These are phyloP conservation scores for Varanus komodoensis DNA, from an alignment of 2,113 vertebrate species.

Conservation along the genomic window DNA sequence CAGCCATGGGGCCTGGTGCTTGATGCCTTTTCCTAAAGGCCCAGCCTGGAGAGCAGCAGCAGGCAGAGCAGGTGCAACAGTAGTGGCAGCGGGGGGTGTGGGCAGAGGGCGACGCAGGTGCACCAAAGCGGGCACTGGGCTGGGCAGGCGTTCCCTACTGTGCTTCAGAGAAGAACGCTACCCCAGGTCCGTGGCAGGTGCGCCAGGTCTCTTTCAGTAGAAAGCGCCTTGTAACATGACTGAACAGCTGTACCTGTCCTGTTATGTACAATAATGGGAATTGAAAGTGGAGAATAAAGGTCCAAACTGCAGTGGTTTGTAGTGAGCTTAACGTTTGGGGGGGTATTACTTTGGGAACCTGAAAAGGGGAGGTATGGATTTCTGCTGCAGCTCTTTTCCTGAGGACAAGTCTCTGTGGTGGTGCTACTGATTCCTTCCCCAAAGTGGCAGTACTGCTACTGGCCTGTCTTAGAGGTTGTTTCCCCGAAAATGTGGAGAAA, in stretches of 20 bases:
- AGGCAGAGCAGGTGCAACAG: too few relatives aligned
- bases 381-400: neutral
- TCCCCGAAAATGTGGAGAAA: neutral
- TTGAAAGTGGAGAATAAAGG: neutral
- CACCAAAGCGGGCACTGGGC: neutral
- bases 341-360: neutral
- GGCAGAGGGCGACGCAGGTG: neutral
- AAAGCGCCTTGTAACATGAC: conserved; percentile 34
- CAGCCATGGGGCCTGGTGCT: neutral
- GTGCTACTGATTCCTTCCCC: neutral
- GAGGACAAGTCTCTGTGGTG: neutral
- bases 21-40: neutral
- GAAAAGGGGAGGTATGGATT: neutral
- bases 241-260: neutral
- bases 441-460: too few relatives aligned
- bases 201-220: neutral
- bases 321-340: fast-evolving
- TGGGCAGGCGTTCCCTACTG: too few relatives aligned
- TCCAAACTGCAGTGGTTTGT: fast-evolving
- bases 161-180: neutral
- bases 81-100: too few relatives aligned
- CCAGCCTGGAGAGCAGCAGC: neutral
- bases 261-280: neutral
- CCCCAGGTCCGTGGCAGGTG: neutral
- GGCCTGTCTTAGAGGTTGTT: neutral